A percentile compares a stretch with the other conserved stretches of the same genome.
phyloP scores from a whole-genome alignment of 2,113 vertebrate genomes.

The Daboia siamensis region DNA sequence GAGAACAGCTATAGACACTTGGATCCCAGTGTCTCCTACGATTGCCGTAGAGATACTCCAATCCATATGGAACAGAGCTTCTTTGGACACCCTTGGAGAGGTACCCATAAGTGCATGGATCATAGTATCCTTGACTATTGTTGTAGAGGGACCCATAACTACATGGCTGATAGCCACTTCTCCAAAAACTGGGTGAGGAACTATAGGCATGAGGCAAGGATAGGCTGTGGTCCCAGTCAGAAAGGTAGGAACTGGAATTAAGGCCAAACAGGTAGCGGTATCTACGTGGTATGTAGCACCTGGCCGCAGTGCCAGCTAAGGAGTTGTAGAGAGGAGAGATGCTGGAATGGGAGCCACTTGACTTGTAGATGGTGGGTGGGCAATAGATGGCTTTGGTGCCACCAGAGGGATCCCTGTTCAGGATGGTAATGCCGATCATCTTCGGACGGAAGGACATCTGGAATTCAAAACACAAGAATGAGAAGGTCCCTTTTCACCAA shows the following conservation, averaged over 20 bases:
- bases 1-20: neutral
- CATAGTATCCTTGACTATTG: neutral
- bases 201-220: neutral
- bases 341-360: neutral
- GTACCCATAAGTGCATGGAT: neutral
- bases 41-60: neutral
- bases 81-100: neutral
- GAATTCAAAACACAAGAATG: neutral
- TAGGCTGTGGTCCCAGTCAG: accelerated
- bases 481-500: neutral
- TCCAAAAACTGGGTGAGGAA: no score
- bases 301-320: accelerated
- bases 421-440: neutral
- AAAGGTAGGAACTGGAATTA: neutral
- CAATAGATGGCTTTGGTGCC: neutral
- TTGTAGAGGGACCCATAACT: neutral
- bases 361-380: neutral
- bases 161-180: neutral
- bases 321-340: neutral
- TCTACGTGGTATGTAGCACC: neutral
- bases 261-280: neutral
- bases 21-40: neutral
- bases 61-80: neutral
- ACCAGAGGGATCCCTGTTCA: neutral
- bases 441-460: neutral